phyloP scores from a whole-genome alignment of 30 jellyfish, hydroid and myxozoan species.

The Aurelia coerulea region DNA sequence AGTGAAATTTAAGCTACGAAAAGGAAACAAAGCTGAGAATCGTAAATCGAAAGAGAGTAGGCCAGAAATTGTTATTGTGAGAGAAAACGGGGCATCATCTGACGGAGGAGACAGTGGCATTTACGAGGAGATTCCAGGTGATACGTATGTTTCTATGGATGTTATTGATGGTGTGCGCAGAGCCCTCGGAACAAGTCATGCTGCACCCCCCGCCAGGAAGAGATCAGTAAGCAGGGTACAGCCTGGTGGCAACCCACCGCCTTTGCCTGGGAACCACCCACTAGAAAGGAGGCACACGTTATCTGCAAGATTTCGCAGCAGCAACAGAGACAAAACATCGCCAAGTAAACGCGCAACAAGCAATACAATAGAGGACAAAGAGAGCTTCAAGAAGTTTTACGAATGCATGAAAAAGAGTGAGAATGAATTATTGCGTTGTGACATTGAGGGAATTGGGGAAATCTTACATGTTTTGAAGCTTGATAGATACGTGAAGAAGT shows the following conservation, averaged over 20 bases:
- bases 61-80: conserved; percentile 55
- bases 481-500: conserved; percentile 30
- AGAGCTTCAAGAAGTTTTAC: conserved; percentile 68
- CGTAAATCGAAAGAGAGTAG: conserved; percentile 19
- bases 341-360: background rate
- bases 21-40: conserved; percentile 16
- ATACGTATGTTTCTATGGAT: conserved; percentile 71
- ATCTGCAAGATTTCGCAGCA: conserved; percentile 8
- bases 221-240: conserved; percentile 34
- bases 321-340: background rate
- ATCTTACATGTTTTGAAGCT: conserved; percentile 47
- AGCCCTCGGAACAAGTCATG: conserved; percentile 24
- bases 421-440: conserved; percentile 64
- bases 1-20: conserved; percentile 39
- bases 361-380: conserved; percentile 15
- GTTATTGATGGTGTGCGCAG: conserved; percentile 61
- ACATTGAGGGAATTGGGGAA: conserved; percentile 66
- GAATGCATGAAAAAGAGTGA: conserved; percentile 82
- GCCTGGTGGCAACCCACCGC: conserved; percentile 84
- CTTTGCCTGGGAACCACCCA: conserved; percentile 93
- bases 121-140: conserved; percentile 75
- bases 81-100: conserved; percentile 61
- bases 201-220: conserved; percentile 25
- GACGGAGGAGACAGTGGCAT: conserved; percentile 77
- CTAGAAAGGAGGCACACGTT: conserved; percentile 56